Percentiles rank a stretch among this genome's conserved stretches.
phyloP scores from a whole-genome alignment of 92 coral and sea anemone genomes.

The Phenganax stokvisi region DNA sequence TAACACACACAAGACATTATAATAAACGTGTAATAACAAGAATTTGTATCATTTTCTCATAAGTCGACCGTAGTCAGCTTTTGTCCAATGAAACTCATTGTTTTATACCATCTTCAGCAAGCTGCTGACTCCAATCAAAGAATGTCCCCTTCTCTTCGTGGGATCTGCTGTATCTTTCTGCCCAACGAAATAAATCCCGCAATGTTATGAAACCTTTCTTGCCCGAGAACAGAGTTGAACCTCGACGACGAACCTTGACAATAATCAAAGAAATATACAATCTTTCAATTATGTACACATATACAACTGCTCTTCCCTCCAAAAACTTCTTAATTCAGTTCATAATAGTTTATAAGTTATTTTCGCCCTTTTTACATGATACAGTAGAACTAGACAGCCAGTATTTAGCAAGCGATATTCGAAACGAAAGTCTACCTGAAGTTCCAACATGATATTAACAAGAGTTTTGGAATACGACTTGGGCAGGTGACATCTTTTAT shows the following conservation, averaged over 20 bases:
- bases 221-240: constrained; percentile 88
- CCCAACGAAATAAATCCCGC: constrained; percentile 95
- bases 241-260: constrained; percentile 69
- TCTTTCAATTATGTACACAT: neutral
- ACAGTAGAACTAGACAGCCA: neutral
- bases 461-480: constrained; percentile 93
- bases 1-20: too few species aligned
- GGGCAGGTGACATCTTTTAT: constrained; percentile 78
- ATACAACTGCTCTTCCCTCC: too few species aligned
- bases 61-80: too few species aligned
- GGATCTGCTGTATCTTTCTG: constrained; percentile 84
- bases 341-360: too few species aligned
- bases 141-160: constrained; percentile 59
- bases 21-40: too few species aligned
- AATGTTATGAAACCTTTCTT: constrained; percentile 90
- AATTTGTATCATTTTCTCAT: too few species aligned
- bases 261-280: neutral
- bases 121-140: constrained; percentile 90
- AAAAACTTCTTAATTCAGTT: too few species aligned
- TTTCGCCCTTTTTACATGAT: too few species aligned
- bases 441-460: constrained; percentile 72
- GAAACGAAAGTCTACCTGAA: constrained; percentile 55
- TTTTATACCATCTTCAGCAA: constrained; percentile 82
- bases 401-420: neutral
- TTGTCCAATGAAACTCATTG: too few species aligned